Percentiles rank a stretch among this genome's conserved stretches.
phyloP scores from a whole-genome alignment of 2,113 vertebrate genomes.

The Carlito syrichta region DNA sequence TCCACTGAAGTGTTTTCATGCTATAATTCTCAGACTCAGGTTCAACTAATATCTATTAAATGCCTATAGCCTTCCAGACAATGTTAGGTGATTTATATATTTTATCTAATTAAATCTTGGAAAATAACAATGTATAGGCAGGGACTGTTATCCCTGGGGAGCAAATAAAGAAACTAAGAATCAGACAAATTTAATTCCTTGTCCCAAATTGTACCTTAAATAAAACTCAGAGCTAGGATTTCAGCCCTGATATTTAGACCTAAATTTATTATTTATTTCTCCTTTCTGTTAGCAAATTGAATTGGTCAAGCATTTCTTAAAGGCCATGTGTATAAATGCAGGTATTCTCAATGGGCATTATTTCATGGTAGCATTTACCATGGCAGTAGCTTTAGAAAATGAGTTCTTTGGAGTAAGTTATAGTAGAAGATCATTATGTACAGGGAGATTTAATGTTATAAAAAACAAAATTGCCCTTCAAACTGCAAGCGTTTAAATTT shows the following conservation, averaged over 20 bases:
- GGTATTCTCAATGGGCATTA: slow-evolving; percentile 8
- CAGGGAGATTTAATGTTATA: slow-evolving; percentile 38
- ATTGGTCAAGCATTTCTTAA: background rate
- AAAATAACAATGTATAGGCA: background rate
- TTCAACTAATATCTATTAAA: background rate
- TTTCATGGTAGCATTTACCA: background rate
- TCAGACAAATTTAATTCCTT: slow-evolving; percentile 4
- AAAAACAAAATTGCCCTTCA: slow-evolving; percentile 47
- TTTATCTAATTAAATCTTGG: background rate
- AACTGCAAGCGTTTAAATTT: slow-evolving; percentile 65
- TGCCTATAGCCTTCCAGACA: background rate
- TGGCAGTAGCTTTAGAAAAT: background rate
- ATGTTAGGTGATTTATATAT: background rate
- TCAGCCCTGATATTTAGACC: background rate
- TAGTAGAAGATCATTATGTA: slow-evolving; percentile 34
- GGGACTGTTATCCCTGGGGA: background rate
- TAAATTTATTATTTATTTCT: slow-evolving; percentile 12
- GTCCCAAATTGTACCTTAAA: background rate
- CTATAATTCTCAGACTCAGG: background rate
- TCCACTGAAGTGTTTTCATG: background rate
- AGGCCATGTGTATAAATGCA: background rate
- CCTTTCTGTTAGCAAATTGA: background rate
- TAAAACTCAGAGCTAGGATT: background rate
- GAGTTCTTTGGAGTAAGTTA: slow-evolving; percentile 25
- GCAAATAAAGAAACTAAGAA: background rate